A percentile compares a stretch with the other conserved stretches of the same genome.
Evolutionary conservation across 2,888 invertebrate genomes (phyloP).

Genomic region (Troides oblongomaculatus): DNA sequence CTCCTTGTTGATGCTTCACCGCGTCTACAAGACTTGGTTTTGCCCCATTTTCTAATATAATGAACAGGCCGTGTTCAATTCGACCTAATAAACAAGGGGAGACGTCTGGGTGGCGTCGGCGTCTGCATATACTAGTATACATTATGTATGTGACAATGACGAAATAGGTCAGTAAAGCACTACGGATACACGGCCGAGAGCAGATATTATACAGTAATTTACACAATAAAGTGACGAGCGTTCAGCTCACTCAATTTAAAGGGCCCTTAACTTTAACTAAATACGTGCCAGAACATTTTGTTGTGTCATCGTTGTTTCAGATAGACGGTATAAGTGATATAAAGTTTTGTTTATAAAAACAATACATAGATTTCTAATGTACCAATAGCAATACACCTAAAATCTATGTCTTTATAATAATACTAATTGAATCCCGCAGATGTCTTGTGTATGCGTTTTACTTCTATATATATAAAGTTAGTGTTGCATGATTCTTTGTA

Average conservation of each 20-base stretch:
- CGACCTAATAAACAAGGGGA: slow-evolving; percentile 26
- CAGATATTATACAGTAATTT: not conserved
- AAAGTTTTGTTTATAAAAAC: too few species aligned
- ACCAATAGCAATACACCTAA: too few species aligned
- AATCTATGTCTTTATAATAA: too few species aligned
- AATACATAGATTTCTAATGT: too few species aligned
- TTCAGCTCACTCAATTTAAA: not conserved
- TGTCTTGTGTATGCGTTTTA: too few species aligned
- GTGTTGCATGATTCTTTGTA: too few species aligned
- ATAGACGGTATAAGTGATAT: too few species aligned
- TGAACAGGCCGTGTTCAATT: slow-evolving; percentile 19
- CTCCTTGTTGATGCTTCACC: not conserved
- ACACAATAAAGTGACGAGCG: not conserved
- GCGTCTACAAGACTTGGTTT: slow-evolving; percentile 2
- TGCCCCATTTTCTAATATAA: slow-evolving; percentile 22
- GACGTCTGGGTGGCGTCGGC: slow-evolving; percentile 24
- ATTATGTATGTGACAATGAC: not conserved
- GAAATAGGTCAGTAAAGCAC: slow-evolving; percentile 25
- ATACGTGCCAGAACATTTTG: not conserved
- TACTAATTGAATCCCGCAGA: too few species aligned
- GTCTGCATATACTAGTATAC: not conserved
- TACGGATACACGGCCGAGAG: slow-evolving; percentile 7
- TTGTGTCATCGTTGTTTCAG: not conserved
- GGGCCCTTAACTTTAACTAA: not conserved
- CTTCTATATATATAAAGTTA: too few species aligned